Conservation (phyloP, 2,888 invertebrate species). For the Deilephila porcellus region DNA sequence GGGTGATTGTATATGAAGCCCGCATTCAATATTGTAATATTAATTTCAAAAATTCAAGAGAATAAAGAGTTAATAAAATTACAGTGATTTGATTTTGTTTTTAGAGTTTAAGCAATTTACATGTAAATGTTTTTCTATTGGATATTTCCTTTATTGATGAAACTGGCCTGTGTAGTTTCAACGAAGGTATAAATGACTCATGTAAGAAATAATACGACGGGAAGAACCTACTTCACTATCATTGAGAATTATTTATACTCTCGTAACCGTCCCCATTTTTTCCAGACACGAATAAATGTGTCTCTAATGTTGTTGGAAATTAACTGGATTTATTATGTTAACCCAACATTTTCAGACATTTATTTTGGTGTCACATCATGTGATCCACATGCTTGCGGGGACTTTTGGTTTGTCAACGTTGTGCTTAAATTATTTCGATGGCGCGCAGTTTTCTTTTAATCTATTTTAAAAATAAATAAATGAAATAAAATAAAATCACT, state of each 20-base stretch:
- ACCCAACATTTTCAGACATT: constrained; percentile 23
- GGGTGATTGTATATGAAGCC: constrained; percentile 84
- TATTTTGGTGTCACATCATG: constrained; percentile 16
- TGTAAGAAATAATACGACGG: background rate
- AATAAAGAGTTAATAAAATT: constrained; percentile 84
- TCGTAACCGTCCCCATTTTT: constrained; percentile 18
- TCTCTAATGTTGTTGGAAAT: constrained; percentile 15
- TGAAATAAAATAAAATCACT: background rate
- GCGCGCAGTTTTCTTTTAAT: constrained; percentile 11
- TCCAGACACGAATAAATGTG: constrained; percentile 22
- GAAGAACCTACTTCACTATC: background rate
- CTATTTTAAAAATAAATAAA: background rate
- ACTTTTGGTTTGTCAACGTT: constrained; percentile 14
- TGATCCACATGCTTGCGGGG: background rate
- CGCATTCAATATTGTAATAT: constrained; percentile 85
- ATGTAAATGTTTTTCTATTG: background rate
- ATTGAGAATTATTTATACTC: constrained; percentile 7
- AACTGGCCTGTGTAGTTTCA: background rate
- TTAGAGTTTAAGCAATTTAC: background rate
- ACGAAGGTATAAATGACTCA: constrained; percentile 3
- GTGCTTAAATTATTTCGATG: background rate
- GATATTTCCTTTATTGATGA: background rate
- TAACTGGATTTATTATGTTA: constrained; percentile 18
- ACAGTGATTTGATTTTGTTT: constrained; percentile 55
- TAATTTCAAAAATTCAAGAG: constrained; percentile 84